Evolutionary conservation across 2,888 invertebrate species (phyloP).

Genomic region (Pogonocherus hispidulus): DNA sequence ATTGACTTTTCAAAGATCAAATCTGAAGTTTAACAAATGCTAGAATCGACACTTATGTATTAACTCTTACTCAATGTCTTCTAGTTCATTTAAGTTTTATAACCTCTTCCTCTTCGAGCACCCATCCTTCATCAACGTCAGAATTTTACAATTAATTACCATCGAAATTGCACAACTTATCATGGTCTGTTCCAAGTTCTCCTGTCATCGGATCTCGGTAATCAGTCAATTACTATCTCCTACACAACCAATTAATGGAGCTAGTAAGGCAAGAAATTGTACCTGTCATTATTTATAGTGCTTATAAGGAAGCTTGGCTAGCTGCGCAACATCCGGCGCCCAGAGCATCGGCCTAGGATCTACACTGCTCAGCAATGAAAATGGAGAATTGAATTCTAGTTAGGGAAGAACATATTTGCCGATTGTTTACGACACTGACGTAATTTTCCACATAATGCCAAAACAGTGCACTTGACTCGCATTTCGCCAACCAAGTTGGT

Average conservation of each 20-base stretch:
- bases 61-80: too few species aligned
- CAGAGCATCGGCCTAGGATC: slow-evolving; percentile 12
- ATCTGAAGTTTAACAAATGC: too few species aligned
- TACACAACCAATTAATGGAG: slow-evolving; percentile 32
- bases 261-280: slow-evolving; percentile 23
- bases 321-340: slow-evolving; percentile 28
- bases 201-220: slow-evolving; percentile 24
- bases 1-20: too few species aligned
- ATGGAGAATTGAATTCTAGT: too few species aligned
- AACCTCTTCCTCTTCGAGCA: too few species aligned
- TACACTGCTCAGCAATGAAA: not conserved
- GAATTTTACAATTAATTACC: not conserved
- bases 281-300: slow-evolving; percentile 33
- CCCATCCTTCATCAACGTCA: not conserved
- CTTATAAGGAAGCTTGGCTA: slow-evolving; percentile 35
- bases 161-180: not conserved
- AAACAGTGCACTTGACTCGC: too few species aligned
- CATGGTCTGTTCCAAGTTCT: not conserved
- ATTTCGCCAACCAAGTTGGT: too few species aligned
- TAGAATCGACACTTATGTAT: too few species aligned
- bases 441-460: too few species aligned
- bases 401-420: too few species aligned
- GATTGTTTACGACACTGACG: too few species aligned
- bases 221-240: slow-evolving; percentile 32
- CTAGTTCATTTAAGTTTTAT: too few species aligned